A percentile compares a stretch with the other conserved stretches of the same genome.
These are phyloP conservation scores for Bombus fervidus DNA, from an alignment of 1,140 invertebrate species.

Conservation along the genomic window DNA sequence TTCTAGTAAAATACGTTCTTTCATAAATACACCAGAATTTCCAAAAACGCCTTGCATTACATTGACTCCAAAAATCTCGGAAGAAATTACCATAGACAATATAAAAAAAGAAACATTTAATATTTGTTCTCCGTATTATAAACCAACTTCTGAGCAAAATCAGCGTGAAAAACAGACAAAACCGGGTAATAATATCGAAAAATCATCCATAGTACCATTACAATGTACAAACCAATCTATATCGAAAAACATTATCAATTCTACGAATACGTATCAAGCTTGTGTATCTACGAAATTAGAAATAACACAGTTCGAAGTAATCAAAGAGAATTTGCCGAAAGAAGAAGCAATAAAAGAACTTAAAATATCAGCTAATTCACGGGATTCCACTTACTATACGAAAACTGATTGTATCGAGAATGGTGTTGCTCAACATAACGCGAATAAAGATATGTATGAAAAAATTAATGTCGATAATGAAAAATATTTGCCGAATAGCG, in stretches of 20 bases:
- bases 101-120: slow-evolving; percentile 58
- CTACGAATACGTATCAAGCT: slow-evolving; percentile 10
- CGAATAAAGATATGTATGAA: neutral
- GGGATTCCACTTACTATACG: slow-evolving; percentile 31
- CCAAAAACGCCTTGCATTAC: slow-evolving; percentile 76
- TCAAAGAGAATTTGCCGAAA: slow-evolving; percentile 77
- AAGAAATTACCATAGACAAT: slow-evolving; percentile 61
- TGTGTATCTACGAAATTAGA: slow-evolving; percentile 61
- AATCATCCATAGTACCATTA: slow-evolving; percentile 2
- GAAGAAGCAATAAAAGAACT: slow-evolving; percentile 76
- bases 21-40: slow-evolving; percentile 77
- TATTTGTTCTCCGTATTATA: slow-evolving; percentile 73
- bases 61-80: slow-evolving; percentile 71
- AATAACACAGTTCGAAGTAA: slow-evolving; percentile 80
- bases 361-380: slow-evolving; percentile 70
- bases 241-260: neutral
- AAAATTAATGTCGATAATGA: neutral
- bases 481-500: slow-evolving; percentile 10
- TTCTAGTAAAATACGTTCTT: slow-evolving; percentile 70
- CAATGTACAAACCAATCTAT: slow-evolving; percentile 14
- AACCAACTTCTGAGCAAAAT: slow-evolving; percentile 64
- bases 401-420: neutral
- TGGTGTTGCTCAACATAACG: neutral
- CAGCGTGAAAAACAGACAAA: slow-evolving; percentile 19
- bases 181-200: neutral